Base-by-base conservation (phyloP, 1,140 invertebrate species). In the Frieseomelitta varia region DNA sequence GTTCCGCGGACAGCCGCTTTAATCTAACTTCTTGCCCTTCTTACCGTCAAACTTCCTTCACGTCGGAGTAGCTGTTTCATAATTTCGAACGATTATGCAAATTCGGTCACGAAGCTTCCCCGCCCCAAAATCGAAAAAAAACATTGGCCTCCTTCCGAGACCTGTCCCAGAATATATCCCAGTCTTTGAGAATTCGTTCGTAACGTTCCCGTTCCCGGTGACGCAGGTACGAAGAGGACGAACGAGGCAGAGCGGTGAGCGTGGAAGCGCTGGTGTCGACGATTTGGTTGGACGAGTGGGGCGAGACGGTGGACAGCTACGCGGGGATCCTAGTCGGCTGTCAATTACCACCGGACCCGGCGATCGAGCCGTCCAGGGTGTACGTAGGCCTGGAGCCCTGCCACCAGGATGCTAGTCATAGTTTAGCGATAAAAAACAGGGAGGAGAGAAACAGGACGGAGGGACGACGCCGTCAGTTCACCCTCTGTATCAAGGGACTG, bases 401-500 rank as follows among this genome's bases (percentile, higher is more conserved):
- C 83, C 85, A 93, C 83, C 81, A 87, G 68, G 91, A 94, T 93
- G 89, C 93, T 94, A 94, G 93, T 94, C 93, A 94, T 92, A 94
- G 92, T 85, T 89, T 94, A 92, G 83, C 87, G 55, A 93, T 90
- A 89, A 83, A 56, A 2, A 56, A 55, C 69, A 15, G 82, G 56
- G 89, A 61, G 61, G 34, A 53, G 19, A 71, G 79, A 55, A 81
- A 72, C 19, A 84, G 85, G 11, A 27, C 55, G 51, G 21, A 80
- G 61, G 15, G 67, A 4, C 55, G 72, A 14, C 72, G 73, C 27
- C 63, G 76, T 1, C 86, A 91, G 79, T 97, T 97, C 88, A 97
- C 96, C 6, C 92, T 97, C 55, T 97, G 97, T 90, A 96, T 97
- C 1, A 97, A 97, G 93, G 96, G 97, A 74, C 92, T 97, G 90